Conservation (phyloP, 2,113 vertebrate genomes). For the Anguilla japonica region DNA sequence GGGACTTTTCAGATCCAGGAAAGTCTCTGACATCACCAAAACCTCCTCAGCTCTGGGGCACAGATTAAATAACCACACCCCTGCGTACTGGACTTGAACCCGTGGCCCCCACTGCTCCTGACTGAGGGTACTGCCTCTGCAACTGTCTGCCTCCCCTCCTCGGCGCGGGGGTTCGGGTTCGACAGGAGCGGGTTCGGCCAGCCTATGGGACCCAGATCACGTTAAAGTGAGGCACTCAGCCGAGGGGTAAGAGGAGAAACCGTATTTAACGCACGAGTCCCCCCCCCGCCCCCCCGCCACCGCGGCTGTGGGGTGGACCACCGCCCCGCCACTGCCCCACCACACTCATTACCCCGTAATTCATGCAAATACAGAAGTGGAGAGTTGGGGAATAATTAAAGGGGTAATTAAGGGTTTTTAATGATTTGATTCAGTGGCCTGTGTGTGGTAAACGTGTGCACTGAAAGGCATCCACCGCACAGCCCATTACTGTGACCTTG, state of each 20-base stretch:
- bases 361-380: conserved; percentile 54
- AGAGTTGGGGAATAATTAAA: conserved; percentile 75
- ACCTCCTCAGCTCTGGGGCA: no score
- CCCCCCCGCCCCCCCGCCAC: conserved; percentile 36
- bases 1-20: no score
- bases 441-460: conserved; percentile 53
- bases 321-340: conserved; percentile 57
- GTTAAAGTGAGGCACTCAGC: background rate
- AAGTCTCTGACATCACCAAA: no score
- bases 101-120: no score
- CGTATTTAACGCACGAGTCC: conserved; percentile 39
- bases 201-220: background rate
- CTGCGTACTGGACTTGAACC: no score
- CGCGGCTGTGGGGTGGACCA: conserved; percentile 64
- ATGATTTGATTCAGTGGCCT: conserved; percentile 81
- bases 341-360: conserved; percentile 53
- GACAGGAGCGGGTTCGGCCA: background rate
- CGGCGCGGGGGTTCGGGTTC: no score
- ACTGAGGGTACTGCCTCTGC: no score
- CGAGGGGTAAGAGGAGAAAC: conserved; percentile 27
- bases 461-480: conserved; percentile 73
- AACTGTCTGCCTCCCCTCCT: no score
- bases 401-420: conserved; percentile 78
- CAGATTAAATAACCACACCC: no score
- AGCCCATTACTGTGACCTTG: conserved; percentile 79